Percentiles rank a stretch among this genome's conserved stretches.
phyloP scores from a whole-genome alignment of 2,888 invertebrate genomes.

The Dasypolia templi region DNA sequence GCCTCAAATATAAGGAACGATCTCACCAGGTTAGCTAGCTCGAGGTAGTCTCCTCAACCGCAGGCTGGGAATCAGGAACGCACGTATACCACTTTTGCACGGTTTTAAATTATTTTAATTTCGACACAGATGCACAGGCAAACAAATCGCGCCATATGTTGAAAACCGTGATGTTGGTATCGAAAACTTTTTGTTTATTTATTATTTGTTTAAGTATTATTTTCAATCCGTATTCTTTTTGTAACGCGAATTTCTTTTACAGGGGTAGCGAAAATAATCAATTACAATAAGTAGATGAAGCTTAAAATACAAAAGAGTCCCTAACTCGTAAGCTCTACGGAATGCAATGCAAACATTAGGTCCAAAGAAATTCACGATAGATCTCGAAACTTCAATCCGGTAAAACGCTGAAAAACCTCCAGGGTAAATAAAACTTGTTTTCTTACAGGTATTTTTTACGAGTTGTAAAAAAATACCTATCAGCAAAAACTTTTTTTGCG shows the following conservation, averaged over 20 bases:
- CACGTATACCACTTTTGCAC: too few relatives aligned
- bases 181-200: conserved; percentile 47
- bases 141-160: too few relatives aligned
- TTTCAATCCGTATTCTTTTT: conserved; percentile 34
- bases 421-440: not conserved
- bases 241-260: conserved; percentile 10
- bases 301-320: not conserved
- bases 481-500: too few relatives aligned
- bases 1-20: too few relatives aligned
- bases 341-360: conserved; percentile 9
- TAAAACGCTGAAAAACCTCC: not conserved
- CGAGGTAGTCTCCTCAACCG: too few relatives aligned
- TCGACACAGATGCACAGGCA: too few relatives aligned
- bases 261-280: conserved; percentile 16
- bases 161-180: not conserved
- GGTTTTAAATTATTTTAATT: too few relatives aligned
- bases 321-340: too few relatives aligned
- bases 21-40: too few relatives aligned
- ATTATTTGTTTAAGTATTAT: conserved; percentile 32
- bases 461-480: too few relatives aligned
- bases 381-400: not conserved
- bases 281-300: conserved; percentile 10
- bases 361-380: not conserved
- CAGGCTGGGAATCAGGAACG: too few relatives aligned
- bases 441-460: too few relatives aligned